Evolutionary conservation across 2,797 vertebrate genomes (phyloP).

Genomic region (Sebastes ruberrimus): DNA sequence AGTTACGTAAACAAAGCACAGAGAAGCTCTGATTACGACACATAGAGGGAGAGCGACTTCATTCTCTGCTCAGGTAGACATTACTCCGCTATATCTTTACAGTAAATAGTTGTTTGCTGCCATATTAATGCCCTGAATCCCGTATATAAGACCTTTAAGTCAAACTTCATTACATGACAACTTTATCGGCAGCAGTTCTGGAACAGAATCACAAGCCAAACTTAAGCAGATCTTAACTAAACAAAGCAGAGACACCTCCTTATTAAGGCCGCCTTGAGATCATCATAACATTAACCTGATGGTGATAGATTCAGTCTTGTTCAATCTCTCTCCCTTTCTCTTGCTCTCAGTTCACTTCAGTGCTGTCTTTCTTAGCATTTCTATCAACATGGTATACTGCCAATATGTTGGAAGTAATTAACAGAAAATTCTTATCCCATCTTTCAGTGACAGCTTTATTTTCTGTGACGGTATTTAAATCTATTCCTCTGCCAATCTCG

Average conservation of each 20-base stretch:
- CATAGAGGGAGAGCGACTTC: too few species aligned
- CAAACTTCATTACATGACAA: not conserved
- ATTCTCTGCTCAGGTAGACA: too few species aligned
- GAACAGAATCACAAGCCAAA: slow-evolving; percentile 24
- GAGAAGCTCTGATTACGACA: too few species aligned
- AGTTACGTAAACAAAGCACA: too few species aligned
- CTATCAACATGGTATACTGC: not conserved
- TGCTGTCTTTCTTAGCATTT: slow-evolving; percentile 1
- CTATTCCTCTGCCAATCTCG: slow-evolving; percentile 9
- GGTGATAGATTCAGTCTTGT: not conserved
- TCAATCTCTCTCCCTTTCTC: not conserved
- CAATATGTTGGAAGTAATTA: slow-evolving; percentile 7
- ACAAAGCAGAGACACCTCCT: slow-evolving; percentile 32
- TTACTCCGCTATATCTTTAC: not conserved
- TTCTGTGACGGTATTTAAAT: slow-evolving; percentile 17
- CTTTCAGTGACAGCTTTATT: slow-evolving; percentile 15
- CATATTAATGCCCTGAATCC: not conserved
- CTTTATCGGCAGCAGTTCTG: not conserved
- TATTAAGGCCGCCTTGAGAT: slow-evolving; percentile 38
- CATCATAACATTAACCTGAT: slow-evolving; percentile 9
- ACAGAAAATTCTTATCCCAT: not conserved
- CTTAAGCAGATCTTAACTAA: slow-evolving; percentile 25
- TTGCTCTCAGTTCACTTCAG: not conserved
- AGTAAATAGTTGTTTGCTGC: not conserved
- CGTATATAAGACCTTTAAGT: not conserved